Evolutionary conservation across 2,797 vertebrate genomes (phyloP).

Genomic region (Threskiornis aethiopicus): DNA sequence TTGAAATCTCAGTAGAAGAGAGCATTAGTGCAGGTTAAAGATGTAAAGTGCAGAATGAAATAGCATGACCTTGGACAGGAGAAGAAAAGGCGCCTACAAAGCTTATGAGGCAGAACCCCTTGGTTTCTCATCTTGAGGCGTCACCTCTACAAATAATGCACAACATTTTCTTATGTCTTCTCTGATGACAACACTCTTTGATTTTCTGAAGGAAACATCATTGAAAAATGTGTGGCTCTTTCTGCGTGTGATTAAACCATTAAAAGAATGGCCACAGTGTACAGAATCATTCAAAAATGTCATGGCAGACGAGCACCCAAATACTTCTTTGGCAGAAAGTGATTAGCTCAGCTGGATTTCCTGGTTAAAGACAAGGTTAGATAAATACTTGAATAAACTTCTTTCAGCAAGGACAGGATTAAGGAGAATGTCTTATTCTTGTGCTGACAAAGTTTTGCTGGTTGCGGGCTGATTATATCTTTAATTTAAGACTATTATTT

Average conservation of each 20-base stretch:
- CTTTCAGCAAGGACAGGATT: conserved; percentile 46
- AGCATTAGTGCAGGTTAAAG: not conserved
- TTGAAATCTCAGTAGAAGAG: not conserved
- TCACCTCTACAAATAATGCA: not conserved
- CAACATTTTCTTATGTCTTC: not conserved
- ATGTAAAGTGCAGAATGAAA: not conserved
- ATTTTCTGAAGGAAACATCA: conserved; percentile 40
- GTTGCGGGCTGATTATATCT: conserved; percentile 40
- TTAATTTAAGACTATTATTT: conserved; percentile 24
- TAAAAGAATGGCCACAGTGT: not conserved
- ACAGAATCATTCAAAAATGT: conserved; percentile 8
- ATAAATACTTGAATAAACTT: conserved; percentile 70
- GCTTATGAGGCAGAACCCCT: not conserved
- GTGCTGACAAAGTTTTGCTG: conserved; percentile 25
- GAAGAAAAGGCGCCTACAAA: not conserved
- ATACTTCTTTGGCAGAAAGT: conserved; percentile 64
- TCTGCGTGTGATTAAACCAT: conserved; percentile 45
- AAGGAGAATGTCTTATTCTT: conserved; percentile 23
- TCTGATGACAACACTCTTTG: not conserved
- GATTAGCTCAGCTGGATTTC: conserved; percentile 68
- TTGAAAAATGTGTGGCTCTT: not conserved
- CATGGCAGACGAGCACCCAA: conserved; percentile 36
- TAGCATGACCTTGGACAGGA: not conserved
- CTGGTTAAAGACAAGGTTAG: conserved; percentile 75
- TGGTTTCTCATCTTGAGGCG: not conserved